These are phyloP conservation scores for Parnassius mnemosyne DNA, from an alignment of 2,888 invertebrate species.

Conservation along the genomic window DNA sequence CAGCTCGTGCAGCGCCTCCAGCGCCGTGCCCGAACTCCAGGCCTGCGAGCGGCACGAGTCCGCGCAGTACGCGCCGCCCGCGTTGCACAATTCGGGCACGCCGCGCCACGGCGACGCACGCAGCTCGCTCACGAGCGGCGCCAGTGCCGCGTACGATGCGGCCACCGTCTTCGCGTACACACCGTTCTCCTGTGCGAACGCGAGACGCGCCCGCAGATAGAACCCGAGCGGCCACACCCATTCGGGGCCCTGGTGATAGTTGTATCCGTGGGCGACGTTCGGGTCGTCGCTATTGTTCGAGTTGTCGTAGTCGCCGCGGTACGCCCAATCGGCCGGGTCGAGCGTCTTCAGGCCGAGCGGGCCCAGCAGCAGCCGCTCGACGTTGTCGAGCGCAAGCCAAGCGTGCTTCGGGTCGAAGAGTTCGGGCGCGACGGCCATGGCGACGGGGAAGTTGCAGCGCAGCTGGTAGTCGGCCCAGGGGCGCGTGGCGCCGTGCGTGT, in stretches of 20 bases:
- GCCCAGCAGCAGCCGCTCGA: constrained; percentile 89
- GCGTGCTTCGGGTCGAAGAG: constrained; percentile 92
- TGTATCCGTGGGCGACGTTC: constrained; percentile 94
- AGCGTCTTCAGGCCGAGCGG: constrained; percentile 98
- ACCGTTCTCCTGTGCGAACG: constrained; percentile 85
- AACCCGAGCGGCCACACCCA: constrained; percentile 99
- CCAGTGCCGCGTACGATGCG: constrained; percentile 52
- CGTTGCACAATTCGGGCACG: constrained; percentile 96
- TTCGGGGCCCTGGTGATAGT: constrained; percentile 99
- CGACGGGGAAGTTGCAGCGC: constrained; percentile 95
- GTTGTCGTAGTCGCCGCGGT: constrained; percentile 96
- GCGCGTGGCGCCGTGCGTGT: constrained; percentile 88
- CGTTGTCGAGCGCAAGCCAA: constrained; percentile 90
- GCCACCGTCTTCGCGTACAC: constrained; percentile 83
- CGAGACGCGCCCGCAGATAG: constrained; percentile 93
- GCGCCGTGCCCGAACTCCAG: constrained; percentile 94
- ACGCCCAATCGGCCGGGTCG: constrained; percentile 97
- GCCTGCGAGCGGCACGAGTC: constrained; percentile 97
- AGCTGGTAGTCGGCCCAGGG: constrained; percentile 97
- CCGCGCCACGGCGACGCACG: constrained; percentile 94
- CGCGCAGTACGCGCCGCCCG: constrained; percentile 88
- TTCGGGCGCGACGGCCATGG: constrained; percentile 96
- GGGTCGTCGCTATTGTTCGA: constrained; percentile 91
- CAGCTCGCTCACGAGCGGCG: constrained; percentile 86
- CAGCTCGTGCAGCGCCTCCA: constrained; percentile 89